These are phyloP conservation scores for Elanoides forficatus DNA, from an alignment of 2,113 vertebrate genomes.

Conservation along the genomic window DNA sequence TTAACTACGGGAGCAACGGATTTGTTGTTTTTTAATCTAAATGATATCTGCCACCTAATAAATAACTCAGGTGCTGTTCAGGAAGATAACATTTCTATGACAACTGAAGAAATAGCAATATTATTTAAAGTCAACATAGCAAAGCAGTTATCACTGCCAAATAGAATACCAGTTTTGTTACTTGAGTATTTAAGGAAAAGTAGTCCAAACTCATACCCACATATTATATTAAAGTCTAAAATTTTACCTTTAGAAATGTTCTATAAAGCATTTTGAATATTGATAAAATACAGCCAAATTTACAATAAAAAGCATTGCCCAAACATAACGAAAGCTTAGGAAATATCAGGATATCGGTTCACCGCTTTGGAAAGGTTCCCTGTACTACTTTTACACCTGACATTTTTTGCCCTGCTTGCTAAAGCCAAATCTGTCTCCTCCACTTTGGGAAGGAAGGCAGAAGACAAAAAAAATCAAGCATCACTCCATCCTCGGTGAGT, in stretches of 20 bases:
- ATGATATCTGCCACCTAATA: background rate
- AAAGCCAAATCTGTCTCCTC: background rate
- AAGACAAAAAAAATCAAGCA: background rate
- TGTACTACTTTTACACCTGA: background rate
- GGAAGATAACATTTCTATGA: background rate
- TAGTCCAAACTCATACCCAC: background rate
- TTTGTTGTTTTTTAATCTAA: background rate
- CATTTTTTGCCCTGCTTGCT: background rate
- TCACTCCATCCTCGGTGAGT: background rate
- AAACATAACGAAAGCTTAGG: background rate
- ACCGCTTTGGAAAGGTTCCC: background rate
- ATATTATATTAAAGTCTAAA: background rate
- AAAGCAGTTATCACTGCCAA: background rate
- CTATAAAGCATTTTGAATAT: background rate
- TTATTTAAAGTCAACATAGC: background rate
- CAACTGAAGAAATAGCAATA: background rate
- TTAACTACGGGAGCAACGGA: background rate
- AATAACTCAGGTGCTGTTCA: background rate
- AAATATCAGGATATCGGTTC: background rate
- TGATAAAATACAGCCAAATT: background rate
- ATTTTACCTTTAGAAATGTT: background rate
- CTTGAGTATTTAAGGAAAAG: background rate
- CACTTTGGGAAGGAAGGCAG: background rate
- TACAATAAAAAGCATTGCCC: background rate
- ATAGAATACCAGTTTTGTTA: background rate